Conservation (phyloP, 92 coral and sea anemone genomes). For the Heteractis magnifica region DNA sequence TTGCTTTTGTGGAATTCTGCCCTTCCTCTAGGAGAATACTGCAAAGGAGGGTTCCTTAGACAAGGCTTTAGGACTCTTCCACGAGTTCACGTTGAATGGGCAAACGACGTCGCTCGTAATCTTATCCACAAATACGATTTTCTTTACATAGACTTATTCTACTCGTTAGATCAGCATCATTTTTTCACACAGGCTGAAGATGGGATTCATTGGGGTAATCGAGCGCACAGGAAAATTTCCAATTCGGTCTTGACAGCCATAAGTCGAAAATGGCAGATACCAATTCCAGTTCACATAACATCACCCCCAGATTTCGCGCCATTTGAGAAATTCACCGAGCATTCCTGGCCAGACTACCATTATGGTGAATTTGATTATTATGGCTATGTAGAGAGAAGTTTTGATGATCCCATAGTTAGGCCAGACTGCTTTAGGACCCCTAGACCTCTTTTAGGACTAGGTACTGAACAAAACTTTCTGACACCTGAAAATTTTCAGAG, state of each 20-base stretch:
- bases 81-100: conserved; percentile 49
- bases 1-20: conserved; percentile 89
- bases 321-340: neutral
- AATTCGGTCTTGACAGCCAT: conserved; percentile 65
- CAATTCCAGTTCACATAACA: neutral
- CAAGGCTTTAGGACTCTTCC: conserved; percentile 71
- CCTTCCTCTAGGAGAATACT: conserved; percentile 69
- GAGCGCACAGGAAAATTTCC: conserved; percentile 86
- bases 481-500: no score
- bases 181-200: conserved; percentile 73
- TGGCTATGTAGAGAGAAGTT: neutral
- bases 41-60: conserved; percentile 82
- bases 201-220: conserved; percentile 88
- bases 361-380: neutral
- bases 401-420: neutral
- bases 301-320: neutral
- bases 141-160: conserved; percentile 64
- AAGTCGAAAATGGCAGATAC: conserved; percentile 13
- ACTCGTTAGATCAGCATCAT: conserved; percentile 31
- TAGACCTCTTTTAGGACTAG: neutral
- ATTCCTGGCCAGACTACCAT: neutral
- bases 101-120: conserved; percentile 62
- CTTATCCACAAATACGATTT: conserved; percentile 16
- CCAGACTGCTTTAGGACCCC: neutral
- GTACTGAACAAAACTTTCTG: neutral